These are phyloP conservation scores for Carposina sasakii DNA, from an alignment of 1,140 invertebrate genomes.

Conservation along the genomic window DNA sequence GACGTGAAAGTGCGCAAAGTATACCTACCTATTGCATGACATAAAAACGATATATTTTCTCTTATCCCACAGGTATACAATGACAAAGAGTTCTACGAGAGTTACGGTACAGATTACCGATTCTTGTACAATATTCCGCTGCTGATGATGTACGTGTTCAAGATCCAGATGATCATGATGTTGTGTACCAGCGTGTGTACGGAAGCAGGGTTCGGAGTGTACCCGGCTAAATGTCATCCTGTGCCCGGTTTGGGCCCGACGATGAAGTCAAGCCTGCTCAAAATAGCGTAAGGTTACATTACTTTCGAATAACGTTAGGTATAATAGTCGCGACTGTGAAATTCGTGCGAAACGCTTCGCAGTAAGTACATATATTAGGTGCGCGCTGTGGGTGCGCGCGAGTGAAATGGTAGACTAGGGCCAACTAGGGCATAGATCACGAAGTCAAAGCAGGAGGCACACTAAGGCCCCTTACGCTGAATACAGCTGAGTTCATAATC, in stretches of 20 bases:
- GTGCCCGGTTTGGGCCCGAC: constrained; percentile 49
- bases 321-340: too few species aligned
- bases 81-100: constrained; percentile 37
- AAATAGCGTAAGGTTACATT: constrained; percentile 44
- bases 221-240: constrained; percentile 41
- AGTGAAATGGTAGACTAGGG: too few species aligned
- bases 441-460: too few species aligned
- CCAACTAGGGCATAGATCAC: too few species aligned
- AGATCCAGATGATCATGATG: constrained; percentile 41
- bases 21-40: too few species aligned
- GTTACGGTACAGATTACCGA: constrained; percentile 41
- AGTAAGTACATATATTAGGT: too few species aligned
- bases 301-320: too few species aligned
- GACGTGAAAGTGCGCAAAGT: too few species aligned
- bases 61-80: constrained; percentile 42
- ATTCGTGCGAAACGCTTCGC: neutral
- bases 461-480: too few species aligned
- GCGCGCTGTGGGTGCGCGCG: too few species aligned
- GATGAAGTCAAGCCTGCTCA: constrained; percentile 31
- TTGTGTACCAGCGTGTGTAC: constrained; percentile 48
- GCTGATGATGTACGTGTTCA: constrained; percentile 41
- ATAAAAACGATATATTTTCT: too few species aligned
- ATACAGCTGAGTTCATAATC: too few species aligned
- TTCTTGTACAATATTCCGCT: constrained; percentile 56
- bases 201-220: constrained; percentile 51